These are phyloP conservation scores for Orussus abietinus DNA, from an alignment of 1,140 invertebrate genomes.

Conservation along the genomic window DNA sequence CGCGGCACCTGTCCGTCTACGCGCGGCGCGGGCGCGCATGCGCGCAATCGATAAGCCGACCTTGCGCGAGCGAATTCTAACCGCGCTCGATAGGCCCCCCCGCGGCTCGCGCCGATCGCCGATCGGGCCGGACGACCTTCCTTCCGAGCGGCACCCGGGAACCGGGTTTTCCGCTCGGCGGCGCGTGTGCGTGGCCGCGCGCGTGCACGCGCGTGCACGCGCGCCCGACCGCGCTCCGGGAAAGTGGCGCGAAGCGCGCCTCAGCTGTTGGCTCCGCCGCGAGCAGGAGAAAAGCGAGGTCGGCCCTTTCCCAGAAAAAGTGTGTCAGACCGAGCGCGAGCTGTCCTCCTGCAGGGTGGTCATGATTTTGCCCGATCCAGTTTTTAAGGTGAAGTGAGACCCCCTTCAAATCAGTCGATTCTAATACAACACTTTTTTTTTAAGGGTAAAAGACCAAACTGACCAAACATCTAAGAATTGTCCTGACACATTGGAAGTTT, in stretches of 20 bases:
- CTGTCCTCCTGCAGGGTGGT: too few species aligned
- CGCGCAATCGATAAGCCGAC: slow-evolving; percentile 48
- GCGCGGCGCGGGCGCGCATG: slow-evolving; percentile 36
- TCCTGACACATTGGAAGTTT: too few species aligned
- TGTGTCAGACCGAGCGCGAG: too few species aligned
- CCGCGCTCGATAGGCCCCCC: slow-evolving; percentile 1
- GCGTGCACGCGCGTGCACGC: slow-evolving; percentile 35
- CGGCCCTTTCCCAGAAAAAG: slow-evolving; percentile 46
- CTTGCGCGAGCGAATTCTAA: slow-evolving; percentile 32
- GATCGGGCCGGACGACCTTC: slow-evolving; percentile 2
- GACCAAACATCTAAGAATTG: too few species aligned
- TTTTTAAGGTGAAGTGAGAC: slow-evolving; percentile 23
- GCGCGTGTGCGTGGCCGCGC: slow-evolving; percentile 19
- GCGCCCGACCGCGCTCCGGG: slow-evolving; percentile 37
- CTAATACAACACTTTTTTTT: slow-evolving; percentile 17
- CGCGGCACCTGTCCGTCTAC: slow-evolving; percentile 39
- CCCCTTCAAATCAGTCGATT: slow-evolving; percentile 21
- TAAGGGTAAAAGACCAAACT: too few species aligned
- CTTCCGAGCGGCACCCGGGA: slow-evolving; percentile 8
- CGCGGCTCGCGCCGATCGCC: not conserved
- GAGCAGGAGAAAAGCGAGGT: slow-evolving; percentile 41
- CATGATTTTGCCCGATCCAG: too few species aligned
- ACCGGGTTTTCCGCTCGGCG: not conserved
- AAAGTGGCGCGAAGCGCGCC: slow-evolving; percentile 39
- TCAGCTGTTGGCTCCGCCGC: not conserved